A percentile compares a stretch with the other conserved stretches of the same genome.
These are phyloP conservation scores for Calonectris borealis DNA, from an alignment of 2,113 vertebrate species.

Conservation along the genomic window DNA sequence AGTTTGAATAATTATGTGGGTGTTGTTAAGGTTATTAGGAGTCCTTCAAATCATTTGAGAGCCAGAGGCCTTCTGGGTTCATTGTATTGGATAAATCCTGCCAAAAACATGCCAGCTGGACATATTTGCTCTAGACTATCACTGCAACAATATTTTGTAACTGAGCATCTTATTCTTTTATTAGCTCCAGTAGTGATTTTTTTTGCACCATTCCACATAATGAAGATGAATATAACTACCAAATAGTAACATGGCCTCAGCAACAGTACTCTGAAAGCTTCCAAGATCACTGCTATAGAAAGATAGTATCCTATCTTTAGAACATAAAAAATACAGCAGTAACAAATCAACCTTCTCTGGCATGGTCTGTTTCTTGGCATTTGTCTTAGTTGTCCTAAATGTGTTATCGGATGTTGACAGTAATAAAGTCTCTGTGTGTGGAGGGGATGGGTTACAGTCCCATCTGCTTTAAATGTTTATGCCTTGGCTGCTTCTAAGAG, in stretches of 20 bases:
- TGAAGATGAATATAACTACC: not conserved
- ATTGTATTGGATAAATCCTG: not conserved
- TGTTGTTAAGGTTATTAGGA: not conserved
- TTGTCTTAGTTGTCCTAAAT: not conserved
- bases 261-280: not conserved
- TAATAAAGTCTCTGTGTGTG: not conserved
- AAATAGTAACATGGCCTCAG: not conserved
- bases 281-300: not conserved
- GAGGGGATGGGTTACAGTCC: not conserved
- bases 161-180: not conserved
- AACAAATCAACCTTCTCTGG: not conserved
- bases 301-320: not conserved
- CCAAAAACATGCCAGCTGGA: not conserved
- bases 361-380: not conserved
- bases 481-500: not conserved
- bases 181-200: not conserved
- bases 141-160: not conserved
- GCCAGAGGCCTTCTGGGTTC: not conserved
- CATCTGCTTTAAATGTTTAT: not conserved
- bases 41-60: not conserved
- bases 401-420: not conserved
- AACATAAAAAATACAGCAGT: not conserved
- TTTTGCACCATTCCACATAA: not conserved
- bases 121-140: not conserved
- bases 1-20: not conserved